Evolutionary conservation across 2,888 invertebrate species (phyloP).

Genomic region (Caenorhabditis sp.): DNA sequence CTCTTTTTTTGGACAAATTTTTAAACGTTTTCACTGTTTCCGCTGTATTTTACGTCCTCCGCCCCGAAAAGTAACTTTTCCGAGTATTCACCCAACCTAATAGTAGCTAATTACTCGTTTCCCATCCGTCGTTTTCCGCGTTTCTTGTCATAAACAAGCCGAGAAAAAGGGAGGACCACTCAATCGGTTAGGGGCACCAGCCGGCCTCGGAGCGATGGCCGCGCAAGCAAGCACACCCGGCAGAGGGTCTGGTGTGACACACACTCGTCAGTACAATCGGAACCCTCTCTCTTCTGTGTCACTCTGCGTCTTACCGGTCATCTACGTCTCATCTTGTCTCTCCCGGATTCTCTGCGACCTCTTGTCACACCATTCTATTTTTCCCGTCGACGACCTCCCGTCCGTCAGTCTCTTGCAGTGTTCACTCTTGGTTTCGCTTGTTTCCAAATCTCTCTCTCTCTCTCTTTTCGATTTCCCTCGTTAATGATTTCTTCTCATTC

Average conservation of each 20-base stretch:
- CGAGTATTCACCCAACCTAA: not conserved
- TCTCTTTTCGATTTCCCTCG: not conserved
- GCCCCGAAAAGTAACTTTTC: not conserved
- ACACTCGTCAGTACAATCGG: constrained; percentile 28
- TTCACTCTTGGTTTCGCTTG: constrained; percentile 51
- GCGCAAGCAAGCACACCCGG: not conserved
- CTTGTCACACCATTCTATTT: not conserved
- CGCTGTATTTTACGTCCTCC: too few species aligned
- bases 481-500: not conserved
- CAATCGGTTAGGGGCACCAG: constrained; percentile 18
- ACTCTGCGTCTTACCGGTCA: constrained; percentile 45
- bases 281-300: constrained; percentile 1
- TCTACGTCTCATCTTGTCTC: constrained; percentile 3
- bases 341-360: constrained; percentile 7
- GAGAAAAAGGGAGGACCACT: not conserved
- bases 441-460: constrained; percentile 11
- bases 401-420: not conserved
- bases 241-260: constrained; percentile 19
- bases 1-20: not conserved
- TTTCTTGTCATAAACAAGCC: constrained; percentile 19
- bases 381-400: constrained; percentile 41
- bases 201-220: too few species aligned
- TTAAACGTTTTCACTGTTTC: not conserved
- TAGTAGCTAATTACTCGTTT: constrained; percentile 14
- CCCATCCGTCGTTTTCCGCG: not conserved